A percentile compares a stretch with the other conserved stretches of the same genome.
Evolutionary conservation across 2,797 vertebrate species (phyloP).

Genomic region (Carduelis carduelis): DNA sequence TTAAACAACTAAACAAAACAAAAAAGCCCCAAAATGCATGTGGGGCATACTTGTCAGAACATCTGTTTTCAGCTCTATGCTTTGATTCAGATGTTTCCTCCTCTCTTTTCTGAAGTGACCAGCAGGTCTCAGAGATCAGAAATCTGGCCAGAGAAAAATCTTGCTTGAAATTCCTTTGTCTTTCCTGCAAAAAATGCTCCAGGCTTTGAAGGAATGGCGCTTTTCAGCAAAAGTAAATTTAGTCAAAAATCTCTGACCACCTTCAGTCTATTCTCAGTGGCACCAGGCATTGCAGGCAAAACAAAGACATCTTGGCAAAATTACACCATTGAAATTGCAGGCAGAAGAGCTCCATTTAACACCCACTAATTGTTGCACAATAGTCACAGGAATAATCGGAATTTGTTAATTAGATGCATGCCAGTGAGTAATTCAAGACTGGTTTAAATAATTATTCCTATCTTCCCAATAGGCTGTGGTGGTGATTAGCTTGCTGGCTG

Average conservation of each 20-base stretch:
- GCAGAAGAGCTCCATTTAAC: slow-evolving; percentile 63
- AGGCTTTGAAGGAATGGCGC: not conserved
- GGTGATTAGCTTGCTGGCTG: not conserved
- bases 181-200: not conserved
- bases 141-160: not conserved
- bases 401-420: slow-evolving; percentile 37
- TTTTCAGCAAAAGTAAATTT: slow-evolving; percentile 52
- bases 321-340: slow-evolving; percentile 52
- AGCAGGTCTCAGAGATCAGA: not conserved
- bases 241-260: not conserved
- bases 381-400: slow-evolving; percentile 53
- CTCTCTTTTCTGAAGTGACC: slow-evolving; percentile 11
- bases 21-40: not conserved
- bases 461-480: slow-evolving; percentile 31
- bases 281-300: slow-evolving; percentile 30
- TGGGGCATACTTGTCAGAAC: not conserved
- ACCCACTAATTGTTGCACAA: slow-evolving; percentile 52
- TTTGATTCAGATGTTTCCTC: not conserved
- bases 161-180: not conserved
- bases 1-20: not conserved
- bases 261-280: slow-evolving; percentile 21
- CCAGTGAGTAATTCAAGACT: slow-evolving; percentile 23
- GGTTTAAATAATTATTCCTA: slow-evolving; percentile 50
- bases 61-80: slow-evolving; percentile 8
- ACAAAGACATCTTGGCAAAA: slow-evolving; percentile 59